Evolutionary conservation across 2,797 vertebrate genomes (phyloP), one percentile per base, ranked within the genome.

Genomic region (Telmatherina bonti): DNA sequence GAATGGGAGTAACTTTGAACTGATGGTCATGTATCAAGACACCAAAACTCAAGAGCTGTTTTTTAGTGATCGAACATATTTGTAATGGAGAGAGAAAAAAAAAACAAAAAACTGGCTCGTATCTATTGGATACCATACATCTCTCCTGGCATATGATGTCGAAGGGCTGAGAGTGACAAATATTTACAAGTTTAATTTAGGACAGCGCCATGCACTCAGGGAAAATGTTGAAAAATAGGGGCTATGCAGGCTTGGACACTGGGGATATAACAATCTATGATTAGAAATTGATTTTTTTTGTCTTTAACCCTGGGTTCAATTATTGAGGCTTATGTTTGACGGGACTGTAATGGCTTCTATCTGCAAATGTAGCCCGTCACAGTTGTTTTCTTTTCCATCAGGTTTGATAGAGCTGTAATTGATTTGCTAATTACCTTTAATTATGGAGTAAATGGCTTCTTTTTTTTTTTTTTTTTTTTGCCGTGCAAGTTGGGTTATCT

Each of bases 371-470:
- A 72, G 73, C 72, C 79, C 49, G 67, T 81, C 47, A 27, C 67
- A 49, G 62, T 82, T 82, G 76, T 89, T 93, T 85, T 87, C 84
- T 86, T 82, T 86, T 81, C 86, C 84, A 85, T 91, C 88, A 85
- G 75, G 84, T 91, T 89, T 87, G 89, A 92, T 91, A 62, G 64
- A 88, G 89, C 83, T 58, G 75, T 93, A 93, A 94, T 92, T 90
- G 88, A 92, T 92, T 86, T 47, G 45, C 85, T 94, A 93, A 94
- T 92, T 93, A 81, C 74, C 78, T 92, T 93, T 92, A 93, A 94
- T 94, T 90, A 88, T 85, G 85, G 86, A 91, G 83, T 83, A 89
- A 92, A 88, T 86, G 35, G 80, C 85, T 88, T 81, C 73, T 3
- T 88, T n/a, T n/a, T n/a, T n/a, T n/a, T n/a, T n/a, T n/a, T n/a